Evolutionary conservation across 2,888 invertebrate genomes (phyloP).

Genomic region (Thyatira batis): DNA sequence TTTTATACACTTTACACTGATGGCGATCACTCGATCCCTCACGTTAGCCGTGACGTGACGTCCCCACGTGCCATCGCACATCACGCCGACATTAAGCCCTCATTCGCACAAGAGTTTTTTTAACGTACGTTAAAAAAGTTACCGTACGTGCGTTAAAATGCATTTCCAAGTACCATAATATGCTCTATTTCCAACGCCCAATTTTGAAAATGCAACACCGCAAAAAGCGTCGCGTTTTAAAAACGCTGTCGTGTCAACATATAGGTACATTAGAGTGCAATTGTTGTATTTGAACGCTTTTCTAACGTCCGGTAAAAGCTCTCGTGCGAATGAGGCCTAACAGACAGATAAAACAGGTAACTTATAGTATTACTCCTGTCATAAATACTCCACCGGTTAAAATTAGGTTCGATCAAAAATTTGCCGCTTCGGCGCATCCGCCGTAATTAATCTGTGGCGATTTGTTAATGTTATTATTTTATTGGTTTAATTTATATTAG

Average conservation of each 20-base stretch:
- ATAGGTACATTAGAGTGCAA: too few relatives aligned
- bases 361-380: constrained; percentile 9
- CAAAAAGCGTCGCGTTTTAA: too few relatives aligned
- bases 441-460: neutral
- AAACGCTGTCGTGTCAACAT: too few relatives aligned
- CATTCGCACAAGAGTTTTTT: too few relatives aligned
- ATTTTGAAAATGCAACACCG: too few relatives aligned
- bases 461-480: neutral
- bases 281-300: too few relatives aligned
- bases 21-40: constrained; percentile 25
- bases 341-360: constrained; percentile 29
- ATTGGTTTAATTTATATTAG: neutral
- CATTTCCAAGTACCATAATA: too few relatives aligned
- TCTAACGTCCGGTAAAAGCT: too few relatives aligned
- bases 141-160: too few relatives aligned
- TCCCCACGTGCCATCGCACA: constrained; percentile 1
- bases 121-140: too few relatives aligned
- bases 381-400: neutral
- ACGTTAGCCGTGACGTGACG: neutral
- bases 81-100: constrained; percentile 9
- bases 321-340: too few relatives aligned
- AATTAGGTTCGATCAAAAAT: neutral
- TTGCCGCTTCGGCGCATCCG: neutral
- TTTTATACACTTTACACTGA: constrained; percentile 66
- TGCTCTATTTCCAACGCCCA: too few relatives aligned